Conservation (phyloP, 2,888 invertebrate species). For the Brachyptera putata region DNA sequence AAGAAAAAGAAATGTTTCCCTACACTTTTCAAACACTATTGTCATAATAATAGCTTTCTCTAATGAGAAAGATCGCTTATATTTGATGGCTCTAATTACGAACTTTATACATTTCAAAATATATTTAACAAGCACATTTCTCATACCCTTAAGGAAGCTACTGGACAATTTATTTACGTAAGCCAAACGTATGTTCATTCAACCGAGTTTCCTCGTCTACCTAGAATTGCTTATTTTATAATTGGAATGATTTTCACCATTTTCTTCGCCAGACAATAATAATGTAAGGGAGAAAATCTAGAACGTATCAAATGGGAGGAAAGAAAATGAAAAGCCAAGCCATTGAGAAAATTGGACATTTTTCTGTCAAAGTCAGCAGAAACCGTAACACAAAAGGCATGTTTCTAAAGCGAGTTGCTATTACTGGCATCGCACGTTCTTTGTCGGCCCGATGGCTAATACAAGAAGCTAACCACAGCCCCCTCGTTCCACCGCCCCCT, state of each 20-base stretch:
- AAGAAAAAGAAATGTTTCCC: no score
- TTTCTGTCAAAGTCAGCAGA: constrained; percentile 16
- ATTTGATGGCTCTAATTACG: no score
- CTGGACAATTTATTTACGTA: no score
- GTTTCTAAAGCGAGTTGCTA: constrained; percentile 12
- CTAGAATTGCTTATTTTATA: background rate
- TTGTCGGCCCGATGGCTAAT: background rate
- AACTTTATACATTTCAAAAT: no score
- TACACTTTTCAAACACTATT: no score
- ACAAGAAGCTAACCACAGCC: no score
- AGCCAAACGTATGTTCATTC: background rate
- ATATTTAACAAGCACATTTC: no score
- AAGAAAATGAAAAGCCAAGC: background rate
- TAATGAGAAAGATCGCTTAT: no score
- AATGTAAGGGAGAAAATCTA: background rate
- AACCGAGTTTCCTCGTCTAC: background rate
- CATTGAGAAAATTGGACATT: constrained; percentile 14
- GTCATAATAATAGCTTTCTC: no score
- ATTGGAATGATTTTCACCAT: background rate
- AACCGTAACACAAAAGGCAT: constrained; percentile 12
- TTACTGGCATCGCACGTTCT: constrained; percentile 13
- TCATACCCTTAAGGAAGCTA: no score
- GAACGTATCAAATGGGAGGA: constrained; percentile 4
- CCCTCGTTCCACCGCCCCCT: no score
- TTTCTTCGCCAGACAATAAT: background rate